Evolutionary conservation across 2,797 vertebrate species (phyloP), one percentile per base, ranked within the genome.

Genomic region (Phrynocephalus forsythii): DNA sequence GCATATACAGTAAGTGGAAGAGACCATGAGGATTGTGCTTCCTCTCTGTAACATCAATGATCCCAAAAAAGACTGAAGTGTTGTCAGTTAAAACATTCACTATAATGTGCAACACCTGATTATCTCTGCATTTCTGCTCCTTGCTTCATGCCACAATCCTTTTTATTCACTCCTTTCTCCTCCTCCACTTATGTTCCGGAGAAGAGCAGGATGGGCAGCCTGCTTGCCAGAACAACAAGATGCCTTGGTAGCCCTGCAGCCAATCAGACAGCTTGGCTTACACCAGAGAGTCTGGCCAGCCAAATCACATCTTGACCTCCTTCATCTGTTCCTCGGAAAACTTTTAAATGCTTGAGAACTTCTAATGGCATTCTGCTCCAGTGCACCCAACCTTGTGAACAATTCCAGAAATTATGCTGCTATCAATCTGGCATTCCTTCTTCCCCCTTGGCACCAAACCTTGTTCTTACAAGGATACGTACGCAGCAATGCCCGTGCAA

Each of bases 231-330:
- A 93, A 94, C 92, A 94, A 94, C 97, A 98, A 97, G 97, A 97
- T 97, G 97, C 97, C 96, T 95, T 90, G 80, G 90, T 89, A 92
- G 94, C 97, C 97, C 97, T 95, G 93, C 95, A 97, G 97, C 96
- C 97, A 97, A 95, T 97, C 93, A 93, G 92, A 97, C 97, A 97
- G 97, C 97, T 97, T 98, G 98, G 96, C 96, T 96, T 84, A n/a
- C 91, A 79, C 87, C 72, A 95, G 94, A 97, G 95, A 94, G 96
- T 95, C 95, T 95, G 96, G 95, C 95, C 97, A 97, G 96, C 96
- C 96, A 95, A 94, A 94, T 95, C 96, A 92, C 87, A 83, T 94
- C 87, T 71, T 91, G 86, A 95, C 96, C 96, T 96, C 91, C 87
- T 91, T 97, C 97, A 93, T 96, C 97, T 97, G 97, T 96, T 98